A percentile compares a stretch with the other conserved stretches of the same genome.
These are phyloP conservation scores for Clarias magur DNA, from an alignment of 2,113 vertebrate genomes.

Conservation along the genomic window DNA sequence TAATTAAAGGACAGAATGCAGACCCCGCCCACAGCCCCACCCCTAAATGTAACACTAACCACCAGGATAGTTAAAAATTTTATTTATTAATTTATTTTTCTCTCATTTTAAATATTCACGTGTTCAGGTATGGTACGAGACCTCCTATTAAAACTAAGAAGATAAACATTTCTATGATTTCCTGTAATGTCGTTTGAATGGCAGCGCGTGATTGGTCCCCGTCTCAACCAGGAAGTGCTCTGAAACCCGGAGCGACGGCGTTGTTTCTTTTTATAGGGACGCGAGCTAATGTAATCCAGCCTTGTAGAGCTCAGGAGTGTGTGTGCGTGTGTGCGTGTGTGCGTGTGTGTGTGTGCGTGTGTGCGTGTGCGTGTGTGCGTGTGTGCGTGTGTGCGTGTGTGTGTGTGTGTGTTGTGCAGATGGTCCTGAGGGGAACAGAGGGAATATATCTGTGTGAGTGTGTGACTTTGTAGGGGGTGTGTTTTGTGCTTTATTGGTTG, in stretches of 20 bases:
- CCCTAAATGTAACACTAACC: not conserved
- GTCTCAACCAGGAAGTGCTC: not conserved
- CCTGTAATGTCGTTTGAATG: not conserved
- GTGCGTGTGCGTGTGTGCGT: no score
- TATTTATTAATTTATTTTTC: no score
- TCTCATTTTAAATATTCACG: no score
- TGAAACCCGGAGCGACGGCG: not conserved
- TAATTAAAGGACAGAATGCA: not conserved
- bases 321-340: no score
- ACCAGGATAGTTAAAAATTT: no score
- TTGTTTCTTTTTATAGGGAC: not conserved
- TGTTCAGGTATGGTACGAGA: no score
- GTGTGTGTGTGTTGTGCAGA: conserved; percentile 43
- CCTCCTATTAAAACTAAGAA: no score
- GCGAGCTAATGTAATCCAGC: conserved; percentile 27
- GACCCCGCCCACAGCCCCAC: not conserved
- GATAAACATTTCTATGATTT: no score
- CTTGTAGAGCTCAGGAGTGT: conserved; percentile 29
- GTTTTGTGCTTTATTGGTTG: conserved; percentile 54
- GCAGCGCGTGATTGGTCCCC: not conserved
- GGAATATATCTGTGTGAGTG: conserved; percentile 21
- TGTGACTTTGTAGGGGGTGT: conserved; percentile 33
- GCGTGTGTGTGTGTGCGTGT: no score
- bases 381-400: not conserved
- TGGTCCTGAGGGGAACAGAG: conserved; percentile 40